Conservation (phyloP, 2,113 vertebrate species). For the Acanthisitta chloris region DNA sequence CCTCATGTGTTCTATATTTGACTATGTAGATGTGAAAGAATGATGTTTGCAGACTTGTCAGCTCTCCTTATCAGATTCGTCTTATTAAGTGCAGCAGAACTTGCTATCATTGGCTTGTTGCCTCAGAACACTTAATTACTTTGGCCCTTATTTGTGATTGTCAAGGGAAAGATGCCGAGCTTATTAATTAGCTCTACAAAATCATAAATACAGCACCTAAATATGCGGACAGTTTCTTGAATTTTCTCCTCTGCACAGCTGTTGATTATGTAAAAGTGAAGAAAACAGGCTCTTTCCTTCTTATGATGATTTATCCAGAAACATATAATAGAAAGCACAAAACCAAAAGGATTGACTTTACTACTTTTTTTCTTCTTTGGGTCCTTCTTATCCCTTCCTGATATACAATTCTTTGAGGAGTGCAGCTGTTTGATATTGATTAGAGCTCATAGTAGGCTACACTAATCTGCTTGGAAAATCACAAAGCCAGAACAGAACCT, state of each 20-base stretch:
- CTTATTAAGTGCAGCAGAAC: neutral
- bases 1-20: neutral
- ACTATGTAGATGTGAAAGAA: neutral
- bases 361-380: neutral
- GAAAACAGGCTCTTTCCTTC: neutral
- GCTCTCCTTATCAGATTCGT: neutral
- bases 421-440: neutral
- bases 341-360: neutral
- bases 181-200: slow-evolving; percentile 32
- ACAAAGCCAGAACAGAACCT: neutral
- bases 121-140: slow-evolving; percentile 41
- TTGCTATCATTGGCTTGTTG: neutral
- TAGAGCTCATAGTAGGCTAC: neutral
- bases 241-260: neutral
- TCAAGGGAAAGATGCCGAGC: neutral
- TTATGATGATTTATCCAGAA: neutral
- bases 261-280: neutral
- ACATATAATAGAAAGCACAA: neutral
- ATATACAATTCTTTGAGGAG: neutral
- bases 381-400: neutral
- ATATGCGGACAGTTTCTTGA: neutral
- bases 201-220: neutral
- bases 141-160: slow-evolving; percentile 21
- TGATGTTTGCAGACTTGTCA: neutral
- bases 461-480: neutral